Evolutionary conservation across 2,113 vertebrate genomes (phyloP), one percentile per base, ranked within the genome.

Genomic region (Arvicanthis niloticus): DNA sequence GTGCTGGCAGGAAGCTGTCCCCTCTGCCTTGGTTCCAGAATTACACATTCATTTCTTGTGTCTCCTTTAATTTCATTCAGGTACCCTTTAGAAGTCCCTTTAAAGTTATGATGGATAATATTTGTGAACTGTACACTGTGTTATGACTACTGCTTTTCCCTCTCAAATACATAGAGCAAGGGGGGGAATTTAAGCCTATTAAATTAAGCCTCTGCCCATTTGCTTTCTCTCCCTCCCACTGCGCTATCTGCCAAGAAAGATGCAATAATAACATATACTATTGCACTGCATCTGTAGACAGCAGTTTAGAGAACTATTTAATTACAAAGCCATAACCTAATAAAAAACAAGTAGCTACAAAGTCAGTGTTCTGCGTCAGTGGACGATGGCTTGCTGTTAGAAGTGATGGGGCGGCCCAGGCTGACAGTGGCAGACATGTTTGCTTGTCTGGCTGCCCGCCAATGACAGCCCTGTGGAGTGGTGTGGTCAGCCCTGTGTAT

Each of bases 221-320:
- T 17, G 26, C 88, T 78, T 70, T 72, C 42, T 45, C 24, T 26
- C 40, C 12, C 22, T 45, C 56, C 3, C 31, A n/a, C 6, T 29
- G 7, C 15, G 26, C 42, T 15, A 7, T 40, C 60, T 45, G 16
- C 24, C n/a, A 67, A 86, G 51, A 51, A 91, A 9, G 72, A 34
- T n/a, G 37, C 92, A 91, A 11, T 90, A 97, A 94, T 94, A 62
- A 45, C 8, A 51, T 4, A n/a, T 65, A n/a, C 65, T 95, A 7
- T 60, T 93, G 1, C 42, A 15, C 26, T 72, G 81, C 91, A 85
- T 73, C 58, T 45, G 16, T 56, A 88, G 70, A 60, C 7, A 96
- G 6, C 13, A 93, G 1, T 95, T 91, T 53, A 91, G 34, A 91
- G 84, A 90, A 0, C 0, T 96, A 4, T 31, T 91, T 94, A 48